These are phyloP conservation scores for Hassar affinis DNA, from an alignment of 2,113 vertebrate genomes.

Conservation along the genomic window DNA sequence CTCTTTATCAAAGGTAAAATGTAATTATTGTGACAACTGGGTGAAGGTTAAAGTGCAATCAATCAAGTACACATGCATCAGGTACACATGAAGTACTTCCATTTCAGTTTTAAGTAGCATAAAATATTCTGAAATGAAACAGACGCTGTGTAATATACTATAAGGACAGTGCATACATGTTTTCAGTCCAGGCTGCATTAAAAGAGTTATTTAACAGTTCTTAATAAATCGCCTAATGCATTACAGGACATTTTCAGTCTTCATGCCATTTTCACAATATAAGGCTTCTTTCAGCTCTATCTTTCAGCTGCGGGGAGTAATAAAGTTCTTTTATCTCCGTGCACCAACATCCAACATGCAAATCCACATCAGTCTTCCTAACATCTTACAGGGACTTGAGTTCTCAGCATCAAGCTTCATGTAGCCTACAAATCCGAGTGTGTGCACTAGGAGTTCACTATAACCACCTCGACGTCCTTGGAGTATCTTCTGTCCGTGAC, in stretches of 20 bases:
- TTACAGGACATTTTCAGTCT: neutral
- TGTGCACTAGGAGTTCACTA: conserved; percentile 70
- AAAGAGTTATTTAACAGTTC: neutral
- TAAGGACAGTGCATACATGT: too few species aligned
- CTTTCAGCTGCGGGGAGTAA: too few species aligned
- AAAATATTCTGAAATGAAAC: neutral
- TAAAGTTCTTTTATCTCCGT: too few species aligned
- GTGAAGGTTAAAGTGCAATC: neutral
- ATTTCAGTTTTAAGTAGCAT: neutral
- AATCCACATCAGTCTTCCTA: neutral
- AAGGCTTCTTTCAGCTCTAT: neutral
- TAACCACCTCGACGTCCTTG: conserved; percentile 81
- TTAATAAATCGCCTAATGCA: neutral
- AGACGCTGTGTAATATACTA: neutral
- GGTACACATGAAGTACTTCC: neutral
- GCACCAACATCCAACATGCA: neutral
- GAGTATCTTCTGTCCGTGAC: conserved; percentile 83
- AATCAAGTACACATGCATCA: neutral
- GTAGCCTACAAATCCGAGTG: neutral
- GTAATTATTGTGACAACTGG: neutral
- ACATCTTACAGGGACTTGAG: neutral
- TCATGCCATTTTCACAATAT: neutral
- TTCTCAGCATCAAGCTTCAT: too few species aligned
- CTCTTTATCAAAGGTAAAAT: neutral
- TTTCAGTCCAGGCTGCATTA: neutral